phyloP scores from a whole-genome alignment of 2,113 vertebrate genomes.

The Peromyscus polionotus region DNA sequence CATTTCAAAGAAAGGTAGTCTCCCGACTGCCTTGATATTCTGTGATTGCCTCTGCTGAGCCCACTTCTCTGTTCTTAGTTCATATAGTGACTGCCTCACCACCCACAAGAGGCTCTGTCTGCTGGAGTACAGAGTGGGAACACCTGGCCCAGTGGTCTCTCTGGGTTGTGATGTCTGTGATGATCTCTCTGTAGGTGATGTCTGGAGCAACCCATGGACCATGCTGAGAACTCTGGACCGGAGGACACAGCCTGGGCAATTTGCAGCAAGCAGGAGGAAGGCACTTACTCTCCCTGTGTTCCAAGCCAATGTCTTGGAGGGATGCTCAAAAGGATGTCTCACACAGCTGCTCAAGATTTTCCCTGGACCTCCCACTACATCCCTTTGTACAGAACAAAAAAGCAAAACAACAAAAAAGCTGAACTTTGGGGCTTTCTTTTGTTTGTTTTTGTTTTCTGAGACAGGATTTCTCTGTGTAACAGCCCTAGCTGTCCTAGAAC shows the following conservation, averaged over 20 bases:
- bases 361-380: neutral
- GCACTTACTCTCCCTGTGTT: neutral
- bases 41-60: neutral
- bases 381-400: neutral
- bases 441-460: neutral
- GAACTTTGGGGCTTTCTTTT: neutral
- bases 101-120: neutral
- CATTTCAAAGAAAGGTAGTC: rapidly evolving
- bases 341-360: neutral
- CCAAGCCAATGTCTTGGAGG: neutral
- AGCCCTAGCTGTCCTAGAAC: neutral
- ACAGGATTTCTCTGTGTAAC: neutral
- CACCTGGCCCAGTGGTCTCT: neutral
- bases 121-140: neutral
- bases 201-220: too few relatives aligned
- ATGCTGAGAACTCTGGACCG: neutral
- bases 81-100: rapidly evolving
- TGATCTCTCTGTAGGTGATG: neutral
- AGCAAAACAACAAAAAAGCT: neutral
- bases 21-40: too few relatives aligned
- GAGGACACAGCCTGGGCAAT: neutral
- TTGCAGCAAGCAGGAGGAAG: neutral
- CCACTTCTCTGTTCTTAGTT: neutral
- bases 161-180: neutral
- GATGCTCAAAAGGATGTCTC: too few relatives aligned